These are phyloP conservation scores for silkworm (Bombyx mori) DNA, from an alignment of 1,140 invertebrate species.

Conservation along the genomic window ASM3026992v2 NC_085130.1:2499501-2500000, in stretches of 20 bases:
- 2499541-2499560: no score
- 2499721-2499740: constrained; percentile 57
- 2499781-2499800: constrained; percentile 42
- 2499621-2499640: no score
- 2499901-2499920: constrained; percentile 38
- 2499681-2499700: no score
- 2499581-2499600: no score
- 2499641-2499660: no score
- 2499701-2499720: constrained; percentile 56
- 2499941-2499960: constrained; percentile 49
- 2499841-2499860: constrained; percentile 20
- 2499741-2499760: constrained; percentile 57
- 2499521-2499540: no score
- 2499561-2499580: no score
- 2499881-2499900: constrained; percentile 35
- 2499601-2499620: no score
- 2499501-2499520: no score
- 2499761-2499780: constrained; percentile 43
- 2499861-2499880: constrained; percentile 33
- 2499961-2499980: constrained; percentile 45
- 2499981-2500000: constrained; percentile 42
- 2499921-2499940: constrained; percentile 47
- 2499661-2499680: no score
- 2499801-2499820: constrained; percentile 46
- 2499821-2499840: constrained; percentile 50